Base-by-base conservation (phyloP, 2,113 vertebrate species). In the Onychostoma macrolepis region DNA sequence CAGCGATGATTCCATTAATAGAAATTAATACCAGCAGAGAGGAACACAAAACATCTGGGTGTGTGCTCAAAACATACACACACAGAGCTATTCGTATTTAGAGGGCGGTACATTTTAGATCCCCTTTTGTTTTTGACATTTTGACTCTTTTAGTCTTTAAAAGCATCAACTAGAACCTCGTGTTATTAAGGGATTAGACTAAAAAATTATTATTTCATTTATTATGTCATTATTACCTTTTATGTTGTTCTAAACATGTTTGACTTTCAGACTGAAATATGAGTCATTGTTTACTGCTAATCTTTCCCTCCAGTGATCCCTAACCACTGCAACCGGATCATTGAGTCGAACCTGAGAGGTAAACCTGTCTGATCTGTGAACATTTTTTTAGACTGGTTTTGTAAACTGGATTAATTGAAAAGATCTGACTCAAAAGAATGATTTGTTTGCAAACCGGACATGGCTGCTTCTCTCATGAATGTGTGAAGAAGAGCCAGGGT, bases 1-100 rank as follows among this genome's bases (percentile, higher is more conserved):
- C 72, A 84, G 77, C 6, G 92, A 94, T 95, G 94, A 95, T 93
- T 88, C 86, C 8, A 88, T 92, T 93, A 94, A 94, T 94, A 93
- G 93, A 92, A 94, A 94, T 91, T 84, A 89, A 80, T 50, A 80
- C 48, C 84, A 61, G 67, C 86, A 86, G 61, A 84, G 75, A 41
- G 33, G 24, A 81, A 85, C 71, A 83, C 72, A 74, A 69, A 63
- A 84, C 72, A 71, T 17, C 36, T 58, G 72, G 13, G 28, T 30
- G 28, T 2, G 21, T n/a, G 67, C 87, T 86, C 90, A 92, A 91
- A 93, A 93, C 92, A 93, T 92, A 91, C 90, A 89, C 92, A 90
- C 93, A 93, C 90, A 91, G 17, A 84, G 30, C 9, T 10, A 58
- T 10, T 82, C 15, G 63, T 33, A 80, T 80, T n/a, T 17, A 43